phyloP scores from a whole-genome alignment of 2,888 invertebrate genomes.

The Panzeria rudis region DNA sequence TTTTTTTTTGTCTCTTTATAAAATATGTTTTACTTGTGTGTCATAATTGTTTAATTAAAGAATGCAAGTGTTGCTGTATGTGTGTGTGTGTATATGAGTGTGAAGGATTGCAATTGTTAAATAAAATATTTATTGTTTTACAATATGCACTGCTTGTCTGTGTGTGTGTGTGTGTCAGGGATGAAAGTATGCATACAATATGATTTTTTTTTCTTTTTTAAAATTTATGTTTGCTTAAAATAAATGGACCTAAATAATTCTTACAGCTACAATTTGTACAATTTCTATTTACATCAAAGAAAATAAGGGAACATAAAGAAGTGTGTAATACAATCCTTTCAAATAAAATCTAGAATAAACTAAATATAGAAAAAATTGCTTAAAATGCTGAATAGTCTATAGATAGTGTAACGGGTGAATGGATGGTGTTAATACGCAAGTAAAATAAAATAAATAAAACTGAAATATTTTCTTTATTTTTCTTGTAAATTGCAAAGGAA shows the following conservation, averaged over 20 bases:
- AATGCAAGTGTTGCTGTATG: conserved; percentile 41
- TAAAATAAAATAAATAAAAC: background rate
- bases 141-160: conserved; percentile 16
- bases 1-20: conserved; percentile 49
- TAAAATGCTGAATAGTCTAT: background rate
- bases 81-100: conserved; percentile 1
- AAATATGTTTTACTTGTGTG: conserved; percentile 34
- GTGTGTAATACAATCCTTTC: background rate
- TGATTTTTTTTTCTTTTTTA: conserved; percentile 14
- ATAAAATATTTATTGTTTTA: conserved; percentile 57
- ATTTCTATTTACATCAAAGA: conserved; percentile 66
- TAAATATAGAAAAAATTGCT: conserved; percentile 17
- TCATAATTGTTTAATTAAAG: conserved; percentile 57
- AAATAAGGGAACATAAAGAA: conserved; percentile 13
- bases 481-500: background rate
- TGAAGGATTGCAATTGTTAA: conserved; percentile 3
- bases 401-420: background rate
- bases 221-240: conserved; percentile 45
- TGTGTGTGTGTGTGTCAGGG: background rate
- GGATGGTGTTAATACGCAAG: background rate
- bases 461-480: conserved; percentile 26
- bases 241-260: conserved; percentile 61
- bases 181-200: background rate
- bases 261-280: conserved; percentile 69
- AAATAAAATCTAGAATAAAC: conserved; percentile 20